phyloP scores from a whole-genome alignment of 2,797 vertebrate genomes.

The Alectoris magna region DNA sequence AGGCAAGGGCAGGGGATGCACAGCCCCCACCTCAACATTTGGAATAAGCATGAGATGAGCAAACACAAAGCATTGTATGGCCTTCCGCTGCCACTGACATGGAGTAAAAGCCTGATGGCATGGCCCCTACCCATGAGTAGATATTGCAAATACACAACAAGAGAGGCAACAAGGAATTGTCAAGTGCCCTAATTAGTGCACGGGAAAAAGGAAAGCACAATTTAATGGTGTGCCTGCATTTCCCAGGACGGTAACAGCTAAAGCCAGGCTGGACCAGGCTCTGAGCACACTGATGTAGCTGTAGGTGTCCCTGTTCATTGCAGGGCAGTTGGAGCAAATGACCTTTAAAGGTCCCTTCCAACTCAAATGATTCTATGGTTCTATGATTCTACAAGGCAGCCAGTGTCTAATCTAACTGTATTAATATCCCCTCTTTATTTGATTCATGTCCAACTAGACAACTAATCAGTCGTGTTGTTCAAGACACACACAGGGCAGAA shows the following conservation, averaged over 20 bases:
- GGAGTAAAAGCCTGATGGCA: not conserved
- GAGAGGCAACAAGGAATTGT: not conserved
- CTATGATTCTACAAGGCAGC: too few species aligned
- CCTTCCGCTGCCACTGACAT: not conserved
- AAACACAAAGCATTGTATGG: not conserved
- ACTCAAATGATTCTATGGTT: too few species aligned
- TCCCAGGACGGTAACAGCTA: not conserved
- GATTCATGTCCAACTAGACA: not conserved
- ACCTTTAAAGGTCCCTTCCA: too few species aligned
- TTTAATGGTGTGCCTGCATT: not conserved
- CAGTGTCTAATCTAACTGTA: not conserved
- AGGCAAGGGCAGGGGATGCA: not conserved
- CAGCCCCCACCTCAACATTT: fast-evolving
- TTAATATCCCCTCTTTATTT: not conserved
- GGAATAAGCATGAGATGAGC: not conserved
- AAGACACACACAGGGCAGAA: not conserved
- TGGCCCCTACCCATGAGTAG: fast-evolving
- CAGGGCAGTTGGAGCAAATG: too few species aligned
- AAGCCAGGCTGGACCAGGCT: too few species aligned
- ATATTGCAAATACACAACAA: not conserved
- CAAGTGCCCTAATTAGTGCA: not conserved
- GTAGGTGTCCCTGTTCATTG: too few species aligned
- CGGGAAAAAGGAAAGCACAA: not conserved
- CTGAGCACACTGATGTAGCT: too few species aligned
- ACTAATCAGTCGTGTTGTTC: not conserved